A percentile compares a stretch with the other conserved stretches of the same genome.
Conservation (phyloP, 64 coral and sea anemone species). For the Pachyseris speciosa region DNA sequence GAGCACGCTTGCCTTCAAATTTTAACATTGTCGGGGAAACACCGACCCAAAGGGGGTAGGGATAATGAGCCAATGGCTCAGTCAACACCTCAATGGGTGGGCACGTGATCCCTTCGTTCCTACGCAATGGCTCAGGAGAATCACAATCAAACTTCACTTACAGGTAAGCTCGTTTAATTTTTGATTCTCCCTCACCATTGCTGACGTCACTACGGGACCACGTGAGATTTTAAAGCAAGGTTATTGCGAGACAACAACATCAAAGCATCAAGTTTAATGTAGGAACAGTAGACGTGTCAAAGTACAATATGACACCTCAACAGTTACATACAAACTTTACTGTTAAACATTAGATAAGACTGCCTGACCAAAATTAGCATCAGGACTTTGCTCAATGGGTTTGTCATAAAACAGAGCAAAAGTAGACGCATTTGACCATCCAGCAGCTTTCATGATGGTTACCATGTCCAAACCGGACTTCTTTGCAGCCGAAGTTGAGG, state of each 20-base stretch:
- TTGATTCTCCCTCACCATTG: constrained; percentile 34
- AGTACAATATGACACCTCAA: background rate
- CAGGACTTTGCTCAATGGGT: constrained; percentile 22
- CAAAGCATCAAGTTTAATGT: background rate
- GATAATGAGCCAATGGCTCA: background rate
- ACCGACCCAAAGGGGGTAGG: background rate
- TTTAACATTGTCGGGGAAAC: background rate
- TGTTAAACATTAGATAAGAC: constrained; percentile 1
- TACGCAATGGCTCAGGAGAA: constrained; percentile 43
- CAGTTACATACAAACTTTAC: background rate
- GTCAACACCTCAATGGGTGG: constrained; percentile 6
- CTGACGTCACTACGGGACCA: constrained; percentile 33
- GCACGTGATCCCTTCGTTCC: constrained; percentile 31
- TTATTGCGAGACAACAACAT: background rate
- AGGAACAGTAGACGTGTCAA: background rate
- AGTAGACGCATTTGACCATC: constrained; percentile 61
- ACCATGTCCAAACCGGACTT: constrained; percentile 2
- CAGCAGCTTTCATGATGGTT: constrained; percentile 73
- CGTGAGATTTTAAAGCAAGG: constrained; percentile 65
- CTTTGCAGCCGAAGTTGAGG: constrained; percentile 52
- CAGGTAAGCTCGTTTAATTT: background rate
- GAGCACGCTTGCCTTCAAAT: background rate
- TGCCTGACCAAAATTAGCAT: background rate
- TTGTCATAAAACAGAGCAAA: constrained; percentile 71
- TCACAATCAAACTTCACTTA: constrained; percentile 66